Base-by-base conservation (phyloP, 2,888 invertebrate species). In the Callosobruchus maculatus region DNA sequence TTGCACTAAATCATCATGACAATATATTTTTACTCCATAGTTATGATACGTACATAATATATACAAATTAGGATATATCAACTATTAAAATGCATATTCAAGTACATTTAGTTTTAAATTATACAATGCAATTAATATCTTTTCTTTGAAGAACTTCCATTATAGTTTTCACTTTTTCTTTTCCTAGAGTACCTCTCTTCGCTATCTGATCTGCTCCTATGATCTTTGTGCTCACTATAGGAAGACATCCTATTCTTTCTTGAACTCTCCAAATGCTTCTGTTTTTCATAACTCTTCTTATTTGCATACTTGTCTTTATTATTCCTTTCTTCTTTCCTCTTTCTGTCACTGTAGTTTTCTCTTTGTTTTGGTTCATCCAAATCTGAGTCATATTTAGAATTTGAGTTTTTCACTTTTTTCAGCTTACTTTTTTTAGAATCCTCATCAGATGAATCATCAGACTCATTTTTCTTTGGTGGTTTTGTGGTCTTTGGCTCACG, bases 271-370 rank as follows among this genome's bases (percentile, higher is more conserved):
- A 49, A 13, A 67, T 67, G 72, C 70, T 71, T 72, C 67, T 75
- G 73, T 5, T 80, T 79, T 66, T 80, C 77, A 71, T 76, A 78
- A 31, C 80, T 79, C 49, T 13, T 49, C 49, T 49, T 49, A n/a
- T n/a, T n/a, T n/a, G n/a, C 49, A 13, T 18, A 13, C 49, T 49
- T 49, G 49, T 18, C 49, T 7, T 80, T 67, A 79, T 79, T 78
- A 75, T 81, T 74, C 78, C 82, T 78, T 81, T 83, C 82, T 85
- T 86, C 78, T 83, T 86, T 77, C 81, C 83, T 76, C 81, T 83
- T 77, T 72, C 74, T 72, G 72, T 76, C 68, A 77, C 79, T 70
- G 73, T 78, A 71, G 67, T 75, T 71, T 70, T 75, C 77, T 71
- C 75, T 78, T 75, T 78, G 78, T 74, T 68, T 76, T 67, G 77